Conservation (phyloP, 2,797 vertebrate species). For the Catostomus latipinnis region DNA sequence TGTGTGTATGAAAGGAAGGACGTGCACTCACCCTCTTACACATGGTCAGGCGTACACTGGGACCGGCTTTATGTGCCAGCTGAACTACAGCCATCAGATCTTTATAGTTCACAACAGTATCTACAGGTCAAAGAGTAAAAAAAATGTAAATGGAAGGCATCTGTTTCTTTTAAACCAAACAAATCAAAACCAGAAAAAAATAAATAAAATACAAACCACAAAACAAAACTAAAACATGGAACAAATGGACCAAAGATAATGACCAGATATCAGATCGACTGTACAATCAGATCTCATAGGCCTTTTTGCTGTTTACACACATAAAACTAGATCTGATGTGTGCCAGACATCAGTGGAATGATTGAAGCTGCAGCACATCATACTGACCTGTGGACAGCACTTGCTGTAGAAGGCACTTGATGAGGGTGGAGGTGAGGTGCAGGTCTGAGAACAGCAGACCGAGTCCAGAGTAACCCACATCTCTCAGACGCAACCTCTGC, state of each 20-base stretch:
- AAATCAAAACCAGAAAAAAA: too few species aligned
- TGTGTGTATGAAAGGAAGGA: constrained; percentile 13
- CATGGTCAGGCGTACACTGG: constrained; percentile 86
- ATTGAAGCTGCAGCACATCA: neutral
- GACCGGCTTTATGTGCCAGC: constrained; percentile 86
- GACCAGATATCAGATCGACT: too few species aligned
- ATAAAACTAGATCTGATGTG: too few species aligned
- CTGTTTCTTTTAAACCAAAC: too few species aligned
- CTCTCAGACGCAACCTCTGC: constrained; percentile 89
- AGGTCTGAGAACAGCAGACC: constrained; percentile 90
- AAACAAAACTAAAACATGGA: too few species aligned
- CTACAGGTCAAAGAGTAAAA: constrained; percentile 73
- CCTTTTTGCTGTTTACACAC: too few species aligned
- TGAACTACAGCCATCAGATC: constrained; percentile 93
- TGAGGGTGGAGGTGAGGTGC: constrained; percentile 83
- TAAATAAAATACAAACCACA: too few species aligned
- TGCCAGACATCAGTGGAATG: too few species aligned
- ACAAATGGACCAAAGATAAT: too few species aligned
- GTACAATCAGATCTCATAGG: too few species aligned
- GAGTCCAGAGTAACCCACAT: constrained; percentile 91
- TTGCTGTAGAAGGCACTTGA: constrained; percentile 92
- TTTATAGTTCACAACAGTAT: constrained; percentile 90
- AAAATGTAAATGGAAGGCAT: constrained; percentile 3
- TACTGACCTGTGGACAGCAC: constrained; percentile 89
- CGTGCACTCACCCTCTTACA: constrained; percentile 88